phyloP scores from a whole-genome alignment of 1,140 invertebrate genomes.

The Propsilocerus akamusi region DNA sequence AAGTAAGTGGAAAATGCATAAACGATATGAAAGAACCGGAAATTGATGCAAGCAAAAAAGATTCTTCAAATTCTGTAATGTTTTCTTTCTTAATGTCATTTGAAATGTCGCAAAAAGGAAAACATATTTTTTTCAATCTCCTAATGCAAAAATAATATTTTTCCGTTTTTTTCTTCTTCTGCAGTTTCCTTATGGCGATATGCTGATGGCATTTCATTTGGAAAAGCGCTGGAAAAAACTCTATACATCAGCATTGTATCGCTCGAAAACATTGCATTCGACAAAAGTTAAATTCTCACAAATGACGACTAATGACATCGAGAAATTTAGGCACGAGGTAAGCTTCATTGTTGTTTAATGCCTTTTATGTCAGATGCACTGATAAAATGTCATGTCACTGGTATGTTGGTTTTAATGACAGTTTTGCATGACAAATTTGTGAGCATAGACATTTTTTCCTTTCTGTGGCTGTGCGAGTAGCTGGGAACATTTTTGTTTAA shows the following conservation, averaged over 20 bases:
- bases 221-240: conserved; percentile 46
- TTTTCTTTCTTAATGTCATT: neutral
- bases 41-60: neutral
- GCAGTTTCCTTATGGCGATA: conserved; percentile 21
- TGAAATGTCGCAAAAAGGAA: neutral
- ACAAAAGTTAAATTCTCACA: conserved; percentile 64
- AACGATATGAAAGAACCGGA: no score
- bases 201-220: conserved; percentile 33
- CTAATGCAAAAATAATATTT: neutral
- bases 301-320: conserved; percentile 49
- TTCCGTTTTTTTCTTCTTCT: neutral
- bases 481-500: no score
- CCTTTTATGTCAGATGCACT: neutral
- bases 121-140: neutral
- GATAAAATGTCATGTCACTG: conserved; percentile 9
- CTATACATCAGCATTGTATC: conserved; percentile 43
- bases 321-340: conserved; percentile 41
- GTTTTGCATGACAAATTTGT: conserved; percentile 3
- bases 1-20: conserved; percentile 21
- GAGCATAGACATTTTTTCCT: no score
- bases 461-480: no score
- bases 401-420: conserved; percentile 10
- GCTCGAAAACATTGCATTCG: conserved; percentile 42
- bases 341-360: conserved; percentile 10
- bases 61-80: neutral